These are phyloP conservation scores for Brachionus calyciflorus DNA, from an alignment of 1,140 invertebrate species.

Conservation along the genomic window DNA sequence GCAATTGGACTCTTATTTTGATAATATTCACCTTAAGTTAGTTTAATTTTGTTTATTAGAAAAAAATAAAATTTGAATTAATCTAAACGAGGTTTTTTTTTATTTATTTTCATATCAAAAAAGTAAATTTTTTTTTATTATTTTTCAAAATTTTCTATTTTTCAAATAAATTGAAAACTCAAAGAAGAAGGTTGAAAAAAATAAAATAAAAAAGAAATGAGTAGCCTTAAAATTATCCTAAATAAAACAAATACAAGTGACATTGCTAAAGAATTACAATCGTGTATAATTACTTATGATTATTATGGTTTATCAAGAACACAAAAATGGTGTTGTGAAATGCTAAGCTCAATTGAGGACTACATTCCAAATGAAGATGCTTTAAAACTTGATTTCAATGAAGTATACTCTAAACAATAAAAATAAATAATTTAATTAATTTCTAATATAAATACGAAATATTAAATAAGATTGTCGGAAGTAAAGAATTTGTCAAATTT, in stretches of 20 bases:
- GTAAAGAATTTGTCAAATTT: conserved; percentile 63
- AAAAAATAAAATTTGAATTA: too few species aligned
- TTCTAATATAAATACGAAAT: neutral
- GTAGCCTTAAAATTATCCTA: neutral
- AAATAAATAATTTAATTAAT: neutral
- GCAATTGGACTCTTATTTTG: too few species aligned
- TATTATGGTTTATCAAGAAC: neutral
- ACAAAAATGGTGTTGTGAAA: conserved; percentile 43
- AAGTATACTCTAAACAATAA: neutral
- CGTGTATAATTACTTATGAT: conserved; percentile 12
- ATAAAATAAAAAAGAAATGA: neutral
- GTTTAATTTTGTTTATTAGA: too few species aligned
- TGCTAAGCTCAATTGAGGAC: conserved; percentile 33
- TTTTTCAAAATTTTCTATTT: too few species aligned
- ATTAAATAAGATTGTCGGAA: neutral
- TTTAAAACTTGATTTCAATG: neutral
- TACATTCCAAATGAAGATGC: neutral
- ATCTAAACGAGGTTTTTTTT: too few species aligned
- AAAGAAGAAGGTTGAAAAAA: neutral
- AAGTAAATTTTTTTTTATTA: too few species aligned
- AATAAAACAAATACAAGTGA: conserved; percentile 29
- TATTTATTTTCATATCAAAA: too few species aligned
- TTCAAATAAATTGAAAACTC: neutral
- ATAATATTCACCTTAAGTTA: too few species aligned
- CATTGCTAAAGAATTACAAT: conserved; percentile 24